Evolutionary conservation across 2,888 invertebrate genomes (phyloP), one percentile per base, ranked within the genome.

Genomic region (Eristalinus sepulchralis): DNA sequence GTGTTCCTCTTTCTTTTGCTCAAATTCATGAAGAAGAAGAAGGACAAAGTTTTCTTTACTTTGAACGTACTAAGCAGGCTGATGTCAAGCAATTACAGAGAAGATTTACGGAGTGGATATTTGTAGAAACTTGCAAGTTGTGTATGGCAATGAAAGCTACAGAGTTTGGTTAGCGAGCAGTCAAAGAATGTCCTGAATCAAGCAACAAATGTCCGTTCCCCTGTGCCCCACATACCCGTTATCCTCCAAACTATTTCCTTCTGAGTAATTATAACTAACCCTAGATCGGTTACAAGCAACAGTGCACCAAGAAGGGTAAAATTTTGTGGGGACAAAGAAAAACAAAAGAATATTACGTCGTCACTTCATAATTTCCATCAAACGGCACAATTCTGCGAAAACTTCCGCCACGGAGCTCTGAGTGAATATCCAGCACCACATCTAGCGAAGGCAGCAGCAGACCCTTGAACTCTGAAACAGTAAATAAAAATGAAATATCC

Each of bases 391-490:
- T 47, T 47, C 17, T 8, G 8, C 47, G 47, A 17, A 47, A 47
- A 47, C 17, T 47, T 47, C 17, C 17, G 47, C 17, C 47, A 17
- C 47, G 17, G 5, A 47, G 47, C 47, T n/a, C 47, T 17, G 47
- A 47, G 17, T 17, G 47, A 47, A 47, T 47, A 8, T n/a, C 34
- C 10, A 34, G 34, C 34, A 34, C 9, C 34, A 34, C 8, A 34
- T 1, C 47, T 17, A 47, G 17, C 17, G 8, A 4, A 2, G 17
- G 47, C 47, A 34, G 34, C 34, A 47, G 17, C 47, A 17, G 47
- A 47, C 63, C 73, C 68, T 79, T 83, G 73, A 79, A 83, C 78
- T 83, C 66, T 53, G 34, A n/a, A 73, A 63, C 34, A n/a, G 57
- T 63, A 68, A 78, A 55, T 39, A 73, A 68, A 77, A 53, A 60